These are phyloP conservation scores for Leucoma salicis DNA, from an alignment of 2,888 invertebrate genomes.

Conservation along the genomic window DNA sequence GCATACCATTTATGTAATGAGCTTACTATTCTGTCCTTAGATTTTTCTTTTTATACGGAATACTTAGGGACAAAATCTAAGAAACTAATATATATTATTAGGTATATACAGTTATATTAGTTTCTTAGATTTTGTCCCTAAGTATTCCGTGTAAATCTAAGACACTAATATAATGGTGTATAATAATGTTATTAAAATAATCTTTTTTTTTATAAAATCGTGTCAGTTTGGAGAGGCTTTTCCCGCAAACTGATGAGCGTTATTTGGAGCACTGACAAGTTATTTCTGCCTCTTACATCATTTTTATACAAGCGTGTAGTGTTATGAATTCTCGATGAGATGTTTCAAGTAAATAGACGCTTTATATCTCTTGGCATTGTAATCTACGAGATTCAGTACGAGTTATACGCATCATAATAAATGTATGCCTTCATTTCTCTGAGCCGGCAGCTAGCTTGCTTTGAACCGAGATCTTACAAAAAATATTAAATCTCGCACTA, in stretches of 20 bases:
- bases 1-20: no score
- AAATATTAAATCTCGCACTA: background rate
- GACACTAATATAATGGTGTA: no score
- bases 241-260: background rate
- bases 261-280: background rate
- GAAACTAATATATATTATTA: no score
- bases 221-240: background rate
- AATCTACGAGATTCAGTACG: background rate
- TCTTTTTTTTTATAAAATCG: no score
- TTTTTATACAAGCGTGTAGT: slow-evolving; percentile 3
- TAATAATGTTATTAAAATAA: no score
- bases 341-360: background rate
- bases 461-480: background rate
- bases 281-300: slow-evolving; percentile 14
- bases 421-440: slow-evolving; percentile 17
- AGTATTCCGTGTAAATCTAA: no score
- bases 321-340: background rate
- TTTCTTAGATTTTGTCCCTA: no score
- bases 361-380: slow-evolving; percentile 5
- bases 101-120: no score
- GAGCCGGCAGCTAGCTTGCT: background rate
- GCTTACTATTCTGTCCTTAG: no score
- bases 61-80: no score
- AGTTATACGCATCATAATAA: slow-evolving; percentile 22
- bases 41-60: no score